A percentile compares a stretch with the other conserved stretches of the same genome.
These are phyloP conservation scores for silkworm (Bombyx mori) DNA, from an alignment of 1,140 invertebrate genomes.

Conservation along the genomic window ASM3026992v2 NC_085126.1:9331501-9332000, in stretches of 20 bases:
- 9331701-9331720: constrained; percentile 78
- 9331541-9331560: constrained; percentile 83
- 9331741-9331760: constrained; percentile 45
- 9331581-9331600: constrained; percentile 86
- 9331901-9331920: too few species aligned
- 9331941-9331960: too few species aligned
- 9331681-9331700: constrained; percentile 89
- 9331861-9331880: too few species aligned
- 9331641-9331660: constrained; percentile 98
- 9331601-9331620: constrained; percentile 95
- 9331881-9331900: too few species aligned
- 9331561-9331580: constrained; percentile 87
- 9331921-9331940: too few species aligned
- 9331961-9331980: too few species aligned
- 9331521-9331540: constrained; percentile 83
- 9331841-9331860: too few species aligned
- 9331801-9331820: constrained; percentile 61
- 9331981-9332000: too few species aligned
- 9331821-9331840: constrained; percentile 11
- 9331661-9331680: constrained; percentile 98
- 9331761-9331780: constrained; percentile 48
- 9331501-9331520: constrained; percentile 85
- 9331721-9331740: constrained; percentile 61
- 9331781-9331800: constrained; percentile 54
- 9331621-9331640: constrained; percentile 78